Evolutionary conservation across 2,888 invertebrate species (phyloP).

Genomic region (Plebejus argus): DNA sequence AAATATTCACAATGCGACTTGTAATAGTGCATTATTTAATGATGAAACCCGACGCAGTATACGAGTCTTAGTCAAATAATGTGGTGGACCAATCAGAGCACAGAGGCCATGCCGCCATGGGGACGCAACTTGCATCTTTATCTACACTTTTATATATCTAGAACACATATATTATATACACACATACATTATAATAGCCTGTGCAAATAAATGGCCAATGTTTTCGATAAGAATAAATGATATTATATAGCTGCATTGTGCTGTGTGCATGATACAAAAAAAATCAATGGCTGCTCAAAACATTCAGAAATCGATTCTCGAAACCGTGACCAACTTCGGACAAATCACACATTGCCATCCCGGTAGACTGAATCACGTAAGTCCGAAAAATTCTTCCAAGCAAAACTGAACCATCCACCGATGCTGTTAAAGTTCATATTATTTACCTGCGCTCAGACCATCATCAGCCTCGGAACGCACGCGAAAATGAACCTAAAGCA

Average conservation of each 20-base stretch:
- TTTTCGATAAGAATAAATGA: neutral
- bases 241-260: neutral
- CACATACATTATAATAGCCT: too few relatives aligned
- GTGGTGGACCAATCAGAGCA: too few relatives aligned
- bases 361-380: neutral
- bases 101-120: too few relatives aligned
- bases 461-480: neutral
- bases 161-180: too few relatives aligned
- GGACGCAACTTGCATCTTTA: too few relatives aligned
- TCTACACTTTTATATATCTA: too few relatives aligned
- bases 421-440: neutral
- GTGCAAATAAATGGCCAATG: neutral
- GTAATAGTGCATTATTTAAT: too few relatives aligned
- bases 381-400: neutral
- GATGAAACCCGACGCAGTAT: too few relatives aligned
- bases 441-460: neutral
- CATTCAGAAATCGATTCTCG: neutral
- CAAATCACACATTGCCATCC: constrained; percentile 26
- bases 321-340: neutral
- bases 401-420: neutral
- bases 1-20: neutral
- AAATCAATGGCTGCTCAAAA: neutral
- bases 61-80: too few relatives aligned
- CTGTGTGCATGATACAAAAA: neutral
- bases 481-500: neutral